Conservation (phyloP, 64 coral and sea anemone species). For the Platygyra sinensis region DNA sequence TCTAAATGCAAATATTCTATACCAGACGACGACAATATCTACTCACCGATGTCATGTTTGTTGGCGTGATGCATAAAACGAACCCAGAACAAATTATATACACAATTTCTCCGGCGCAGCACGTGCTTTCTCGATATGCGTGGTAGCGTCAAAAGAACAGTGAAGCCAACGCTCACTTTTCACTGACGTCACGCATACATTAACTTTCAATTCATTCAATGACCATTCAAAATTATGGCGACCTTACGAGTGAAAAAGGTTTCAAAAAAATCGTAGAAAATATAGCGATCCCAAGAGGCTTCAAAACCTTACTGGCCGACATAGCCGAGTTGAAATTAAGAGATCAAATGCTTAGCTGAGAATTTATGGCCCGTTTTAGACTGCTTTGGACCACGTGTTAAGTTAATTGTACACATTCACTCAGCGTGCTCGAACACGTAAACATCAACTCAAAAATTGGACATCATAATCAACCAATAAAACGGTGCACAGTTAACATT, state of each 20-base stretch:
- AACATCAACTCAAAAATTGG: not conserved
- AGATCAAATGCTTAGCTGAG: not conserved
- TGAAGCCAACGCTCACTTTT: not conserved
- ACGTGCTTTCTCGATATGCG: not conserved
- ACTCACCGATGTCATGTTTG: conserved; percentile 38
- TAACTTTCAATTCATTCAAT: not conserved
- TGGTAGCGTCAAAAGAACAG: not conserved
- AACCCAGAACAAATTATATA: not conserved
- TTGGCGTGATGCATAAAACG: too few relatives aligned
- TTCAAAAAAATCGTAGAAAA: not conserved
- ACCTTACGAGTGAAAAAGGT: not conserved
- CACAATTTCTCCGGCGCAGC: not conserved
- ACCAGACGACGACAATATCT: not conserved
- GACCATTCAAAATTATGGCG: not conserved
- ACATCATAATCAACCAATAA: not conserved
- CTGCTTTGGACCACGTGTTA: too few relatives aligned
- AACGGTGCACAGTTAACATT: not conserved
- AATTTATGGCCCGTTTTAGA: not conserved
- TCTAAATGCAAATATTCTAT: not conserved
- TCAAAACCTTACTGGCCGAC: not conserved
- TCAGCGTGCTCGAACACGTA: not conserved
- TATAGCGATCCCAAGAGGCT: not conserved
- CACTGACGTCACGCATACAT: not conserved
- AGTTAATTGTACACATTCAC: not conserved
- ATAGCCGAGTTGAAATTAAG: not conserved